A percentile compares a stretch with the other conserved stretches of the same genome.
phyloP scores from a whole-genome alignment of 2,888 invertebrate genomes.

The Argyresthia albistria region DNA sequence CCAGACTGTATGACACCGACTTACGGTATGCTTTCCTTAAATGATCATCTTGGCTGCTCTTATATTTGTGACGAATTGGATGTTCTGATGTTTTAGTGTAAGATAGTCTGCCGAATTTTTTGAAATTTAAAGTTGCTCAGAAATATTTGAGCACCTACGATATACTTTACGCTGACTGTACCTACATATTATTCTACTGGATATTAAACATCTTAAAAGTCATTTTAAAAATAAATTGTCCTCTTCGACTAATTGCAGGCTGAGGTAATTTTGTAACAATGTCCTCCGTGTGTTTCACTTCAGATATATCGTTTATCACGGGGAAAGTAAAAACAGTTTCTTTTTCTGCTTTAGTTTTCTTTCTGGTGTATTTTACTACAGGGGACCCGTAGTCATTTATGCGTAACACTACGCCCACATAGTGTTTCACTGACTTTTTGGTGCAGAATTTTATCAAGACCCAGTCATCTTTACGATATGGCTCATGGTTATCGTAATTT shows the following conservation, averaged over 20 bases:
- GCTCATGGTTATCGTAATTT: slow-evolving; percentile 4
- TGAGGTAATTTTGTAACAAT: slow-evolving; percentile 8
- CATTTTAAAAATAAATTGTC: slow-evolving; percentile 11
- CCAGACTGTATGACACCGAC: too few species aligned
- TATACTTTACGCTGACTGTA: background rate
- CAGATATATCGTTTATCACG: slow-evolving; percentile 8
- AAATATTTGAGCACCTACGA: too few species aligned
- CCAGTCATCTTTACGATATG: slow-evolving; percentile 8
- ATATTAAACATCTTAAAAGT: slow-evolving; percentile 11
- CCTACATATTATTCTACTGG: slow-evolving; percentile 2
- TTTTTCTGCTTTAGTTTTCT: slow-evolving; percentile 9
- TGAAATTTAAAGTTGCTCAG: too few species aligned
- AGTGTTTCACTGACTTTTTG: slow-evolving; percentile 8
- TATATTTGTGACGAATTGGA: too few species aligned
- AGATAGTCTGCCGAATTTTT: too few species aligned
- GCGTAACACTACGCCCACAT: slow-evolving; percentile 8
- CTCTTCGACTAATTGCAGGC: slow-evolving; percentile 10
- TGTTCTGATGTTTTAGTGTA: too few species aligned
- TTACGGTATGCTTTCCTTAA: too few species aligned
- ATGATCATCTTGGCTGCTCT: too few species aligned
- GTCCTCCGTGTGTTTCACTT: slow-evolving; percentile 9
- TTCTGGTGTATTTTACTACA: slow-evolving; percentile 10
- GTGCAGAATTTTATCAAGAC: slow-evolving; percentile 9
- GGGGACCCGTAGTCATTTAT: slow-evolving; percentile 9
- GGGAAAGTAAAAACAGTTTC: slow-evolving; percentile 8